phyloP scores from a whole-genome alignment of 2,888 invertebrate species.

The Apodemia hepburni region DNA sequence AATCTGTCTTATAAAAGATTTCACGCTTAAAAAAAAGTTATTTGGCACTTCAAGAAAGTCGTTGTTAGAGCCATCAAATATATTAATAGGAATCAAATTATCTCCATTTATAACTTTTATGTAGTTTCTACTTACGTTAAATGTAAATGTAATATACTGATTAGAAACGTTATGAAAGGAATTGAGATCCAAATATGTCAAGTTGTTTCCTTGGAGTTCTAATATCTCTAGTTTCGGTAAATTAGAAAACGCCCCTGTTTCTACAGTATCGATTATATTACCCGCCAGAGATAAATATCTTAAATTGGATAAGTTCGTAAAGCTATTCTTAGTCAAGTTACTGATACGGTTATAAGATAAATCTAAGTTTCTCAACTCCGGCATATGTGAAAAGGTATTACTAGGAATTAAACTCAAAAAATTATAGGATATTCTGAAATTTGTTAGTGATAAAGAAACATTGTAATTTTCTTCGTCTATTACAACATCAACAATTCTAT shows the following conservation, averaged over 20 bases:
- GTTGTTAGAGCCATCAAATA: constrained; percentile 86
- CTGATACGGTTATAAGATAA: constrained; percentile 89
- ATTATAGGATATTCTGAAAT: constrained; percentile 91
- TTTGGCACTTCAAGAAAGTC: constrained; percentile 83
- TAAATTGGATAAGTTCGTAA: constrained; percentile 88
- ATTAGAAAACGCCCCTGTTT: constrained; percentile 86
- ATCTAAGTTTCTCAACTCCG: constrained; percentile 87
- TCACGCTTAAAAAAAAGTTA: constrained; percentile 82
- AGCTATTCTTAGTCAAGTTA: constrained; percentile 85
- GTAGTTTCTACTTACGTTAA: constrained; percentile 89
- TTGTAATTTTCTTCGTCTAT: constrained; percentile 84
- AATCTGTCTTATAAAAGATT: constrained; percentile 83
- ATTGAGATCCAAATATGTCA: constrained; percentile 84
- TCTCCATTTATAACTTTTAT: constrained; percentile 73
- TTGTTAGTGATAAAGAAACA: constrained; percentile 86
- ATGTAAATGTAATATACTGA: constrained; percentile 82
- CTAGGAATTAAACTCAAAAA: constrained; percentile 84
- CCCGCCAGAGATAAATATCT: constrained; percentile 91
- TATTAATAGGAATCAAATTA: constrained; percentile 80
- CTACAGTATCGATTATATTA: constrained; percentile 88
- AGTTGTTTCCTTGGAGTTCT: constrained; percentile 89
- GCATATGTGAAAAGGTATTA: constrained; percentile 86
- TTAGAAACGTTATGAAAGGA: constrained; percentile 85
- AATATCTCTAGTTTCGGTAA: constrained; percentile 88
- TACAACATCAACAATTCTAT: constrained; percentile 87